phyloP scores from a whole-genome alignment of 2,113 vertebrate species.

The Delphinus delphis region DNA sequence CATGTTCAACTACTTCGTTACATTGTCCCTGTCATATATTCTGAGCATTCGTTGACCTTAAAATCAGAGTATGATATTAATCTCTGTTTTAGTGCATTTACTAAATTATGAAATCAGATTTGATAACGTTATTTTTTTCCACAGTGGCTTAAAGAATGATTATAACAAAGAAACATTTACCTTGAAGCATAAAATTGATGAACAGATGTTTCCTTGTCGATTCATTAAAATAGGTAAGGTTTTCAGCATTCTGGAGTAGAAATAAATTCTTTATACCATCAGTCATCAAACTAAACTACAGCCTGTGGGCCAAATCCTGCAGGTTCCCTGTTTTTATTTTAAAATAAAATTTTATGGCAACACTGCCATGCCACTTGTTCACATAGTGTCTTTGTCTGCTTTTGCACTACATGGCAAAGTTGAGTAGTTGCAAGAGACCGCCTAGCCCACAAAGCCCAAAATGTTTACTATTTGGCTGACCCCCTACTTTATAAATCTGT shows the following conservation, averaged over 20 bases:
- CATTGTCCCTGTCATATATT: background rate
- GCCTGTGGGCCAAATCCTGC: background rate
- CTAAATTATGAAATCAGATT: constrained; percentile 81
- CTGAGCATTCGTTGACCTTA: constrained; percentile 27
- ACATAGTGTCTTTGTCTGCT: background rate
- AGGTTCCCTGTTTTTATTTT: background rate
- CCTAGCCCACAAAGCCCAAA: background rate
- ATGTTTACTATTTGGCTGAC: background rate
- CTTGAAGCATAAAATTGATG: constrained; percentile 99
- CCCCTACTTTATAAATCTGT: background rate
- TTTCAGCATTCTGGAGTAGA: constrained; percentile 80
- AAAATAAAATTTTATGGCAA: background rate
- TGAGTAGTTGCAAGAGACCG: background rate
- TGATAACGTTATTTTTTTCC: constrained; percentile 80
- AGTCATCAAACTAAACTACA: background rate
- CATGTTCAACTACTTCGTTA: background rate
- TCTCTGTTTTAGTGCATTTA: constrained; percentile 64
- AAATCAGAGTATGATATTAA: constrained; percentile 12
- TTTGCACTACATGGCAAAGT: background rate
- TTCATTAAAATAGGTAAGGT: constrained; percentile 99
- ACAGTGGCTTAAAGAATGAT: constrained; percentile 99
- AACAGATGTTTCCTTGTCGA: constrained; percentile 99
- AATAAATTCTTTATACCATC: constrained; percentile 66
- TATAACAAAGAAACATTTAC: constrained; percentile 99
- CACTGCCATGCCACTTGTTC: background rate